Base-by-base conservation (phyloP, 2,113 vertebrate species). In the Callipepla squamata region DNA sequence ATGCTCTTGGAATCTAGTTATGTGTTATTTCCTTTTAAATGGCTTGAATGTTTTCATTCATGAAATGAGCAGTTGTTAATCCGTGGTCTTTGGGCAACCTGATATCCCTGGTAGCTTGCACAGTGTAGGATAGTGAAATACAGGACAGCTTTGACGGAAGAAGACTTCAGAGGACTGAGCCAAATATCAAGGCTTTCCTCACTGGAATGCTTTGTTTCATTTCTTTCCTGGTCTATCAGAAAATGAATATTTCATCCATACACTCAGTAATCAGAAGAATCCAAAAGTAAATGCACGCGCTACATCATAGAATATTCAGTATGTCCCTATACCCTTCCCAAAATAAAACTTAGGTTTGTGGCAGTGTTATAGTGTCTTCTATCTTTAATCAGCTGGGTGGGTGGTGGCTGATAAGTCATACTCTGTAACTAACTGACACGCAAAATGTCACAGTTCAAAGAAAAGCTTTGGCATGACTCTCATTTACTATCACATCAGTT, bases 341-440 rank as follows among this genome's bases (percentile, higher is more conserved):
- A 94, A 95, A 92, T 75, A 81, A 80, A 83, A 80, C 47, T 77
- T 65, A 65, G 62, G 51, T 77, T 86, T 93, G 57, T 88, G 81
- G 23, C 87, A 93, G 48, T 89, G 77, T 89, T 90, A 58, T 69
- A 34, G 22, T 90, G 47, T 58, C 77, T 92, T 88, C 90, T 93
- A 32, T 94, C 86, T 94, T 94, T 87, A 84, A 92, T 90, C 83
- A 75, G 38, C 21, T 68, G 70, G 74, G 92, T 94, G 92, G 91
- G 92, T 95, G 86, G 91, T 95, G 91, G 83, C 90, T 96, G 90
- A 93, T 83, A 93, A 95, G 69, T 96, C 88, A 84, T 75, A 90
- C 47, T 14, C 47, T 75, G 88, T 93, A 93, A 92, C 82, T 92
- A 88, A 61, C 48, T 96, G 80, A 84, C 90, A 92, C 83, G 81